Conservation (phyloP, 2,113 vertebrate species). For the Anoplopoma fimbria region DNA sequence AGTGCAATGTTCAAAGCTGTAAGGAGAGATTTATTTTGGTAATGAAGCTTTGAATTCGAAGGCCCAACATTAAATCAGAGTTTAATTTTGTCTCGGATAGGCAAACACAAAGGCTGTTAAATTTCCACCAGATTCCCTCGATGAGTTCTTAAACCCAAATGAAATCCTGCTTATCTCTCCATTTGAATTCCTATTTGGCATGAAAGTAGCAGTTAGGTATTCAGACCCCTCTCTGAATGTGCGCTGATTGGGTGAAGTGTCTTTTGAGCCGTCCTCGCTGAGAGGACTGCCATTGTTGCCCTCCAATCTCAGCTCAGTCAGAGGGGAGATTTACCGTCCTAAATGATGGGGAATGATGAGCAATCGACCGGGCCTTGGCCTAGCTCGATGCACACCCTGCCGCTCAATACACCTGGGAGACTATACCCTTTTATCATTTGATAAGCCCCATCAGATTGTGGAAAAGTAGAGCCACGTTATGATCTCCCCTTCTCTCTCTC, state of each 20-base stretch:
- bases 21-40: constrained; percentile 38
- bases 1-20: constrained; percentile 24
- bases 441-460: constrained; percentile 46
- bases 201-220: constrained; percentile 6
- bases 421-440: constrained; percentile 47
- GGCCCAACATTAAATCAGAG: background rate
- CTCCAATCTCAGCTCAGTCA: constrained; percentile 48
- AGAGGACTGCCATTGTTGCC: constrained; percentile 36
- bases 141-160: background rate
- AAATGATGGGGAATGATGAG: constrained; percentile 72
- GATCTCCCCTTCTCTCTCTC: constrained; percentile 25
- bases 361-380: constrained; percentile 67
- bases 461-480: constrained; percentile 13
- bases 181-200: background rate
- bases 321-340: constrained; percentile 54
- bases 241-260: constrained; percentile 33
- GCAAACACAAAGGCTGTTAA: background rate
- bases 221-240: constrained; percentile 21
- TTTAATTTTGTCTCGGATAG: background rate
- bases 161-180: background rate
- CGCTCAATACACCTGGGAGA: constrained; percentile 56
- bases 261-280: constrained; percentile 25
- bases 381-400: constrained; percentile 32
- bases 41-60: constrained; percentile 22
- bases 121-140: constrained; percentile 17